These are phyloP conservation scores for Danio aesculapii DNA, from an alignment of 2,797 vertebrate species.

Conservation along the genomic window DNA sequence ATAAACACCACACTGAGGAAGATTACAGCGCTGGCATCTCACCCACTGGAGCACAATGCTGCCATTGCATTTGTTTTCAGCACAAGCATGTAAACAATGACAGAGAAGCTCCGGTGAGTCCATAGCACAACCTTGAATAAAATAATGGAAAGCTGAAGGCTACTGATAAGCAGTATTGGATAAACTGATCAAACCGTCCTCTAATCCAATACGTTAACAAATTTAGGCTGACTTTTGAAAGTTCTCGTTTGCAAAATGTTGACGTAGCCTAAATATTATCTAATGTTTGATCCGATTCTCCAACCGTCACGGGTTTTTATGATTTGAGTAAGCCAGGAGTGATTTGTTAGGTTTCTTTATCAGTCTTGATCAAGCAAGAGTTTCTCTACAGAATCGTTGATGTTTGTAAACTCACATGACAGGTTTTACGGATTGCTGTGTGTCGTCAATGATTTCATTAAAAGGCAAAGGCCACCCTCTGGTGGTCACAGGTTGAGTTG, in stretches of 20 bases:
- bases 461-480: conserved; percentile 32
- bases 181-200: conserved; percentile 16
- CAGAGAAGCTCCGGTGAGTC: conserved; percentile 29
- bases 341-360: background rate
- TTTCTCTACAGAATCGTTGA: background rate
- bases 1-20: conserved; percentile 48
- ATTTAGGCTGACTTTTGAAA: conserved; percentile 24
- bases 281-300: conserved; percentile 21
- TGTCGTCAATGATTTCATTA: conserved; percentile 25
- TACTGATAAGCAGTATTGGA: conserved; percentile 30
- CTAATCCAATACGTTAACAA: conserved; percentile 47
- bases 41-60: conserved; percentile 38
- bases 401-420: conserved; percentile 43
- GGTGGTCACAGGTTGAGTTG: conserved; percentile 35
- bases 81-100: conserved; percentile 47
- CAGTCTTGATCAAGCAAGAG: background rate
- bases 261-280: background rate
- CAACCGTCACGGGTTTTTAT: background rate
- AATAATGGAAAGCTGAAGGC: conserved; percentile 31
- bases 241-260: background rate
- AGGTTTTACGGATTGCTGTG: conserved; percentile 27
- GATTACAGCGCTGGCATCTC: conserved; percentile 46
- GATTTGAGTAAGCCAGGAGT: background rate
- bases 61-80: conserved; percentile 51
- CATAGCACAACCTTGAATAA: conserved; percentile 27